These are phyloP conservation scores for Leptinotarsa juncta DNA, from an alignment of 2,888 invertebrate genomes.

Conservation along the genomic window DNA sequence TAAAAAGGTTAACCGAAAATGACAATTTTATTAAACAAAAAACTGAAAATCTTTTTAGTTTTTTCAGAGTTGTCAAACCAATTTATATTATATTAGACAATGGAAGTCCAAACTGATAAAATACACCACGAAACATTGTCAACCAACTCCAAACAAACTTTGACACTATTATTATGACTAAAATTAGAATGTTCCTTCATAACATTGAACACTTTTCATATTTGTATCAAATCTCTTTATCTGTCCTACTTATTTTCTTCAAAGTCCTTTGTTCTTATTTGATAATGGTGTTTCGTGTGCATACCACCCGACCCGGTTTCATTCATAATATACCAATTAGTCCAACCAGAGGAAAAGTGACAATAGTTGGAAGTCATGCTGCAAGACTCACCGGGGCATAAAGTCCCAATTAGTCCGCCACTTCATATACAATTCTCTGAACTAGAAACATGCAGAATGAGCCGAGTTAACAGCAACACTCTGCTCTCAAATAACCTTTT, in stretches of 20 bases:
- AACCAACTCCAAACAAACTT: too few relatives aligned
- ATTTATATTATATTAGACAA: too few relatives aligned
- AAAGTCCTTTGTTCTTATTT: background rate
- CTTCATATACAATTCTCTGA: constrained; percentile 6
- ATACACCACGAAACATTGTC: too few relatives aligned
- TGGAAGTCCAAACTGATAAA: too few relatives aligned
- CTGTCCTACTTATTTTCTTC: background rate
- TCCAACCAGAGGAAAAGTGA: background rate
- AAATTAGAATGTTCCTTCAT: too few relatives aligned
- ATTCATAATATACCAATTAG: constrained; percentile 1
- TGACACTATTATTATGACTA: too few relatives aligned
- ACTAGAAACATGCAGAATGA: constrained; percentile 2
- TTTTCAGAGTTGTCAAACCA: too few relatives aligned
- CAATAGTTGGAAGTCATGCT: background rate
- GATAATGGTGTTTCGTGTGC: background rate
- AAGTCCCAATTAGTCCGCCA: background rate
- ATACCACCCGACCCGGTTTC: background rate
- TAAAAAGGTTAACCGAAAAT: too few relatives aligned
- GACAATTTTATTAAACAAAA: too few relatives aligned
- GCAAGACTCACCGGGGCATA: background rate
- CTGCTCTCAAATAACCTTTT: background rate
- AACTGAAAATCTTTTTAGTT: too few relatives aligned
- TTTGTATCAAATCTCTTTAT: too few relatives aligned
- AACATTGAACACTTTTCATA: too few relatives aligned
- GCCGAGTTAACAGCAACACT: constrained; percentile 5